Conservation (phyloP, 2,113 vertebrate genomes). For the Oxyura jamaicensis region DNA sequence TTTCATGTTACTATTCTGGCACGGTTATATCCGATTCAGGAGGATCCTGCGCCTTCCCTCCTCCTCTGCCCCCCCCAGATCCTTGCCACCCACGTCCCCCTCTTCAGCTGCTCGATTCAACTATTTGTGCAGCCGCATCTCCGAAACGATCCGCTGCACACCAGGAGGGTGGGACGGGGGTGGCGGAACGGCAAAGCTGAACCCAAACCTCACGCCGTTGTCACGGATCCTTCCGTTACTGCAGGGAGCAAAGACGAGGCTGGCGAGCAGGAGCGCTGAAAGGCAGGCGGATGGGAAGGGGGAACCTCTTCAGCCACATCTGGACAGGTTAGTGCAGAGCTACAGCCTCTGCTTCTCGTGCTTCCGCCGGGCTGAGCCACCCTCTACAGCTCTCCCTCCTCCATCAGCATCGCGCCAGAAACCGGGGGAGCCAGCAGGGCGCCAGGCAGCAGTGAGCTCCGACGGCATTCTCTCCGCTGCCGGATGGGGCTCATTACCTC, state of each 20-base stretch:
- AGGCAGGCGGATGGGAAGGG: neutral
- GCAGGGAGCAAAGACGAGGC: fast-evolving
- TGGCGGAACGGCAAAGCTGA: neutral
- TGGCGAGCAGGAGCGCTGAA: neutral
- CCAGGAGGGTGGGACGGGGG: neutral
- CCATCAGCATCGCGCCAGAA: neutral
- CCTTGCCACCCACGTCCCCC: neutral
- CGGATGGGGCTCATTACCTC: neutral
- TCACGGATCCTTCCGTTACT: neutral
- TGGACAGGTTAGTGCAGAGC: neutral
- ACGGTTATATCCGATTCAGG: neutral
- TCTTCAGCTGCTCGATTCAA: neutral
- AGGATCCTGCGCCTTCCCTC: neutral
- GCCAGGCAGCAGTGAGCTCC: neutral
- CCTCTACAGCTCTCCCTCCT: neutral
- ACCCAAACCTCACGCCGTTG: neutral
- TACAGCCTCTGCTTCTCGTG: neutral
- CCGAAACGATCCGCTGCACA: neutral
- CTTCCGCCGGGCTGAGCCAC: fast-evolving
- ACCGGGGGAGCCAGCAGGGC: neutral
- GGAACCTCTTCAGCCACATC: neutral
- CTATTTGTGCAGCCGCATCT: neutral
- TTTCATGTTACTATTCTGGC: neutral
- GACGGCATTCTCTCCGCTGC: fast-evolving
- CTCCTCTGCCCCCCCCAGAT: neutral